Evolutionary conservation across 1,140 invertebrate species (phyloP).

Genomic region (Wiebesia pumilae): DNA sequence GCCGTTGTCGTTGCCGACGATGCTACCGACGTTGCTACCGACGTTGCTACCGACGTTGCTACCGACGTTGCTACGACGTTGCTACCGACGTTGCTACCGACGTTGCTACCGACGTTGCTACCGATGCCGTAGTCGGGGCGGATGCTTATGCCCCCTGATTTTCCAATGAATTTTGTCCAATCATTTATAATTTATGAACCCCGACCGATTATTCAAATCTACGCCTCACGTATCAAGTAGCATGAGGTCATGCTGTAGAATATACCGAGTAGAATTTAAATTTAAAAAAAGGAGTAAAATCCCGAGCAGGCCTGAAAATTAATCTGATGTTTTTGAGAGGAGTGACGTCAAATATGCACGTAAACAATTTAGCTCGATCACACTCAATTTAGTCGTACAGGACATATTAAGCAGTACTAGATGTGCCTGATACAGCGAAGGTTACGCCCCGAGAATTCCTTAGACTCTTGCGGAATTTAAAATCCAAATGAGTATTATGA

Average conservation of each 20-base stretch:
- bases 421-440: slow-evolving; percentile 12
- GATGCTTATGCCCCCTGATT: background rate
- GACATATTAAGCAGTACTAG: slow-evolving; percentile 42
- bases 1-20: background rate
- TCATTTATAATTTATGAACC: slow-evolving; percentile 47
- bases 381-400: slow-evolving; percentile 46
- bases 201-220: slow-evolving; percentile 43
- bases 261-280: slow-evolving; percentile 37
- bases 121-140: background rate
- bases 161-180: slow-evolving; percentile 36
- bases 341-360: slow-evolving; percentile 49
- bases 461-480: slow-evolving; percentile 6
- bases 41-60: background rate
- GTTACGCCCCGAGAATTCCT: slow-evolving; percentile 30
- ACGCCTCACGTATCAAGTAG: slow-evolving; percentile 17
- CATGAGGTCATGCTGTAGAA: slow-evolving; percentile 34
- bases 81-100: background rate
- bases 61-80: background rate
- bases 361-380: slow-evolving; percentile 52
- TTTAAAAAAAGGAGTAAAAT: slow-evolving; percentile 12
- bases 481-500: background rate
- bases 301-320: slow-evolving; percentile 20
- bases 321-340: slow-evolving; percentile 41
- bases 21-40: background rate
- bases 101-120: background rate